Base-by-base conservation (phyloP, 2,797 vertebrate species). In the Lepilemur ruficaudatus region DNA sequence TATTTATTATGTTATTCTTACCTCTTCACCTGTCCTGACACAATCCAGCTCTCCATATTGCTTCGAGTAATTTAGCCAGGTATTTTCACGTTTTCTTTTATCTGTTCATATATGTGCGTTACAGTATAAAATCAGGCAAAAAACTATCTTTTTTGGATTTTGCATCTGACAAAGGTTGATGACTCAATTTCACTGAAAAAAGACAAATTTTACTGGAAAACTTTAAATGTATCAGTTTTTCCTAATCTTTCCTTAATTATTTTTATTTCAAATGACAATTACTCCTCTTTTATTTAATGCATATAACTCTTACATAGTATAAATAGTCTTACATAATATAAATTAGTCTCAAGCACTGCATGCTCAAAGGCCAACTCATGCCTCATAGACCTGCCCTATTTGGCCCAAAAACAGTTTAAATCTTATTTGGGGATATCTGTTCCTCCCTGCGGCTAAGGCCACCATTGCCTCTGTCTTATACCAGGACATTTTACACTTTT, bases 371-470 rank as follows among this genome's bases (percentile, higher is more conserved):
- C 18, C 79, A 41, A 0, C 6, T 46, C 13, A 0, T 1, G 25
- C 46, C n/a, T 7, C 7, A 0, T 0, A 30, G 48, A 15, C 1
- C 4, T 3, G 23, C 43, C 30, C 11, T 17, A 0, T 14, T 32
- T 48, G 81, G 57, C 43, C 14, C 11, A 8, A 35, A 30, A 28
- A 18, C 14, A 65, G 25, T 50, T 83, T 32, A 15, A 30, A 12
- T 41, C 7, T 55, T 43, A 4, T 1, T 2, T 5, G 41, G 18
- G 73, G 17, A 13, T n/a, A 0, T 63, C 30, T 0, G 57, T 5
- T 91, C n/a, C 38, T 59, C 22, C 35, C 46, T 3, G 55, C 32
- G 14, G 79, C 13, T 3, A 0, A 13, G 63, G 41, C 32, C 28
- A 7, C 25, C 7, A 1, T 2, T 59, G 23, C 23, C n/a, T 41